These are phyloP conservation scores for Gari tellinella DNA, from an alignment of 2,888 invertebrate genomes.

Conservation along the genomic window DNA sequence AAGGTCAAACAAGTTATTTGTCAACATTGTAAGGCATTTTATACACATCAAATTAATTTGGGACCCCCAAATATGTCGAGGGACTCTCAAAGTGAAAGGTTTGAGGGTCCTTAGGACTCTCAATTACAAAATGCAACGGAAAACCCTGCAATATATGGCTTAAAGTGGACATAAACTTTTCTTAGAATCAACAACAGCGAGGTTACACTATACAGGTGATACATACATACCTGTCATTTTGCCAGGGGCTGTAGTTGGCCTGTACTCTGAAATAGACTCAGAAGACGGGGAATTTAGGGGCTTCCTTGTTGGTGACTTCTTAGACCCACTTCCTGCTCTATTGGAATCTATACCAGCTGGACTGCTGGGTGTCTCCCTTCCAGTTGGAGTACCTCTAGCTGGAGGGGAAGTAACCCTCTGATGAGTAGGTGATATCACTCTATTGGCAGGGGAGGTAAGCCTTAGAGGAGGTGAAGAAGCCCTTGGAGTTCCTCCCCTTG, in stretches of 20 bases:
- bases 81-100: too few species aligned
- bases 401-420: slow-evolving; percentile 49
- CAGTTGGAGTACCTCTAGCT: slow-evolving; percentile 41
- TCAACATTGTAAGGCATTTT: too few species aligned
- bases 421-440: slow-evolving; percentile 68
- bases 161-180: too few species aligned
- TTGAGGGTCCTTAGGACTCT: too few species aligned
- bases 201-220: too few species aligned
- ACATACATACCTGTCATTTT: slow-evolving; percentile 77
- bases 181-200: too few species aligned
- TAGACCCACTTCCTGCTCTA: slow-evolving; percentile 69
- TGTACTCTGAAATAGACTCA: slow-evolving; percentile 56
- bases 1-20: too few species aligned
- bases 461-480: slow-evolving; percentile 63
- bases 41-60: too few species aligned
- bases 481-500: slow-evolving; percentile 64
- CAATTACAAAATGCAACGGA: too few species aligned
- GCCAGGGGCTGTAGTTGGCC: slow-evolving; percentile 77
- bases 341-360: slow-evolving; percentile 59
- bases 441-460: slow-evolving; percentile 65
- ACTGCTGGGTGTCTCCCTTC: slow-evolving; percentile 40
- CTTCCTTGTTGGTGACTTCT: slow-evolving; percentile 51
- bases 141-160: too few species aligned
- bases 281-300: slow-evolving; percentile 61
- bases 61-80: too few species aligned